Base-by-base conservation (phyloP, 2,888 invertebrate species). In the Hyposoter dolosus region DNA sequence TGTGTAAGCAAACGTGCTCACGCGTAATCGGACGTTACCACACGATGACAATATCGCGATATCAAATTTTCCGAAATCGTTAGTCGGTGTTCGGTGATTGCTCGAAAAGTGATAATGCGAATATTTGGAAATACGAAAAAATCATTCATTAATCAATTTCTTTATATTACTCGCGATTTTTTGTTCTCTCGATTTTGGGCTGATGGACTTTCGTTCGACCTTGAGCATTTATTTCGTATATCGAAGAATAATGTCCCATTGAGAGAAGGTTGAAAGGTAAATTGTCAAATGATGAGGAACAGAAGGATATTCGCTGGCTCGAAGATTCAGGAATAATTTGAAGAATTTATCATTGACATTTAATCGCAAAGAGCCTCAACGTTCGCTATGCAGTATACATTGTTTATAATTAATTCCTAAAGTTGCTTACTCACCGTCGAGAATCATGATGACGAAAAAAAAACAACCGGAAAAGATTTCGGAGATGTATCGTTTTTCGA, bases 391-490 rank as follows among this genome's bases (percentile, higher is more conserved):
- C 4, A 0, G 3, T 5, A n/a, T 17, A n/a, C n/a, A 50, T 50
- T 53, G 19, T 53, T 53, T 53, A 19, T 19, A 10, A 53, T 19
- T 19, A 9, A 19, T 56, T 43, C 28, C 19, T 45, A 63, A 9
- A 12, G 53, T 28, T 40, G 50, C 19, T 6, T 0, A 76, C 80
- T 84, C 71, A 84, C 84, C 71, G 53, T 63, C 19, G 15, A 80
- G 40, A 75, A 60, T 3, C 40, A 40, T 45, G 50, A 9, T 7
- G 23, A 60, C 5, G 69, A 17, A n/a, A 32, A 60, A 35, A 10
- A 35, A 40, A 40, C 5, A 45, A 17, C 7, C n/a, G 23, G 19
- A 1, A 40, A 65, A 53, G 43, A 63, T n/a, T 66, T 56, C 66
- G 60, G 35, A 43, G 56, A 76, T 80, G 40, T 76, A 12, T 63